These are phyloP conservation scores for Argya squamiceps DNA, from an alignment of 2,797 vertebrate species.

Conservation along the genomic window DNA sequence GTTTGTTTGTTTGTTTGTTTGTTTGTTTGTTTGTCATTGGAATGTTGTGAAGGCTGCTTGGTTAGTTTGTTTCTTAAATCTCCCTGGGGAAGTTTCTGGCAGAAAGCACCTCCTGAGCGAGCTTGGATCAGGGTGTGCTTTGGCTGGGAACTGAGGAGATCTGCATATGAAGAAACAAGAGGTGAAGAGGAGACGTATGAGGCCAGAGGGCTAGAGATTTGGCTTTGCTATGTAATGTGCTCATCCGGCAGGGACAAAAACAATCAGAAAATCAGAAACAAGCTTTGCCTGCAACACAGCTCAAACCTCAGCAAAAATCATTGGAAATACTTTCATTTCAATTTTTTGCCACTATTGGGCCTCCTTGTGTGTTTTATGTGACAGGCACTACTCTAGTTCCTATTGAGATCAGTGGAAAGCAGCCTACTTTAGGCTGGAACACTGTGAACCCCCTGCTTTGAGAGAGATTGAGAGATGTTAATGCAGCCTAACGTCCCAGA, in stretches of 20 bases:
- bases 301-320: background rate
- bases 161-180: conserved; percentile 19
- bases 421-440: background rate
- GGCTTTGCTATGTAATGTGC: background rate
- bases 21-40: conserved; percentile 17
- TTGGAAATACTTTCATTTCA: background rate
- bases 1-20: background rate
- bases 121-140: background rate
- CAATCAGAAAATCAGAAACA: background rate
- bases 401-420: background rate
- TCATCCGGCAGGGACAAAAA: conserved; percentile 27
- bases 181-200: conserved; percentile 25
- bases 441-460: background rate
- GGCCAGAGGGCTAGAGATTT: conserved; percentile 18
- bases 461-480: background rate
- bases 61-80: conserved; percentile 54
- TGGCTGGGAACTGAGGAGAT: conserved; percentile 24
- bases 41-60: conserved; percentile 32
- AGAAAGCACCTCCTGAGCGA: conserved; percentile 30
- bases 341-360: background rate
- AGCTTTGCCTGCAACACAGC: background rate
- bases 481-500: background rate
- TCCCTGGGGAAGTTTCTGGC: conserved; percentile 54
- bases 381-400: background rate
- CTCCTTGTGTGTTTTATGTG: background rate